phyloP scores from a whole-genome alignment of 37 sponge, comb jelly and placozoan genomes.

The Lycopodina hypogea region DNA sequence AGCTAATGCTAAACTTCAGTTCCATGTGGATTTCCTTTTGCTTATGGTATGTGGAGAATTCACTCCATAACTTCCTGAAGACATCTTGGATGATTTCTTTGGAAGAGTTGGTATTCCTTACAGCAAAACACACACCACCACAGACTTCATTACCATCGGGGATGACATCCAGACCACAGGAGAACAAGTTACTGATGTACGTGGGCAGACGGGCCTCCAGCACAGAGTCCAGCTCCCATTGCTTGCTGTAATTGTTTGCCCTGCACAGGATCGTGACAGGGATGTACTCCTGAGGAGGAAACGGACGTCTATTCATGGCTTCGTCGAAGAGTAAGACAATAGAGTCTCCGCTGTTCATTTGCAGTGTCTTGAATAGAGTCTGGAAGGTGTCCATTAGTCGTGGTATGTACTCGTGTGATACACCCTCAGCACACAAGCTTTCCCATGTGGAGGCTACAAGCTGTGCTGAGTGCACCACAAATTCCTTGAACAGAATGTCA shows the following conservation, averaged over 20 bases:
- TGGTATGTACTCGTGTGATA: slow-evolving; percentile 67
- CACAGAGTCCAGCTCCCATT: slow-evolving; percentile 59
- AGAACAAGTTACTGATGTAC: slow-evolving; percentile 60
- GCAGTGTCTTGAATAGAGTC: not conserved
- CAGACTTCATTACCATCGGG: slow-evolving; percentile 40
- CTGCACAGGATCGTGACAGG: slow-evolving; percentile 32
- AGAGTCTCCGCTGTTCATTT: not conserved
- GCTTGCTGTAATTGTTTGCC: slow-evolving; percentile 11
- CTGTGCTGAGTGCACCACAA: slow-evolving; percentile 25
- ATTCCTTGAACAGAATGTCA: slow-evolving; percentile 52
- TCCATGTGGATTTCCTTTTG: slow-evolving; percentile 27
- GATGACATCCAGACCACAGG: slow-evolving; percentile 37
- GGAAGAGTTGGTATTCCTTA: slow-evolving; percentile 19
- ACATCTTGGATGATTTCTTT: slow-evolving; percentile 42
- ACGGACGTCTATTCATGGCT: slow-evolving; percentile 5
- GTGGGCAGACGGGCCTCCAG: slow-evolving; percentile 66
- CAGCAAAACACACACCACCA: slow-evolving; percentile 53
- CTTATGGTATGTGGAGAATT: slow-evolving; percentile 48
- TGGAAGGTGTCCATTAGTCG: slow-evolving; percentile 36
- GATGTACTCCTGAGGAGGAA: slow-evolving; percentile 57
- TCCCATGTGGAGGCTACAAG: slow-evolving; percentile 54
- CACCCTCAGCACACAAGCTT: slow-evolving; percentile 68
- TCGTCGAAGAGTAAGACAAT: slow-evolving; percentile 20
- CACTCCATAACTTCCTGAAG: slow-evolving; percentile 69
- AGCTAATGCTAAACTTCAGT: slow-evolving; percentile 25